phyloP scores from a whole-genome alignment of 2,797 vertebrate genomes.

The Acanthornis magna region DNA sequence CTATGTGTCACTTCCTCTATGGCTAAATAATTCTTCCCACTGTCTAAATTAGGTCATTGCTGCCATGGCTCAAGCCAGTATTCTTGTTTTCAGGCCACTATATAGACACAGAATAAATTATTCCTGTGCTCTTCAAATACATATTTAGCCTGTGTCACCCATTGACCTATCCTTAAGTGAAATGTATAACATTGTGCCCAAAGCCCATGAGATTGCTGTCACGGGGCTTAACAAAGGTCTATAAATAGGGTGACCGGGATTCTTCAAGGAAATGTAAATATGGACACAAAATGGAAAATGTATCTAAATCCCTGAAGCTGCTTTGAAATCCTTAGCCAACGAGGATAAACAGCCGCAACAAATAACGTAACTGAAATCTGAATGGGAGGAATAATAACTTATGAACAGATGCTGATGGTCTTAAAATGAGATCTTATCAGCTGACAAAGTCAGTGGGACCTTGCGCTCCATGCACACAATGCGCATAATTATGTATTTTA shows the following conservation, averaged over 20 bases:
- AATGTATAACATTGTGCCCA: neutral
- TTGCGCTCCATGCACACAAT: neutral
- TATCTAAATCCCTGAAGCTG: neutral
- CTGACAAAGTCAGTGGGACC: neutral
- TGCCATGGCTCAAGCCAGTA: neutral
- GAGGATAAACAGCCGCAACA: neutral
- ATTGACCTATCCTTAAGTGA: neutral
- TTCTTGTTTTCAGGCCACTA: accelerated
- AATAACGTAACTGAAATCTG: neutral
- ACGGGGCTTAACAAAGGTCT: neutral
- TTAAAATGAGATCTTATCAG: constrained; percentile 13
- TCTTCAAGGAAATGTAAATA: neutral
- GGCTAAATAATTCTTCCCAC: neutral
- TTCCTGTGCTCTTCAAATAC: neutral
- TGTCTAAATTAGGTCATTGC: neutral
- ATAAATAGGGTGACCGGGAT: neutral
- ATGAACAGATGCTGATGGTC: neutral
- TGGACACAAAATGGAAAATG: neutral
- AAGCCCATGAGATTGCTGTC: neutral
- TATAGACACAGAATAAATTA: neutral
- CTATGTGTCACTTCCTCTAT: neutral
- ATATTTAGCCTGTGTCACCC: neutral
- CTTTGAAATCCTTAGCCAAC: neutral
- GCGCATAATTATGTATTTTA: neutral
- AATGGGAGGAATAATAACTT: neutral